Base-by-base conservation (phyloP, 1,140 invertebrate species). In the Drosophila repletoides region DNA sequence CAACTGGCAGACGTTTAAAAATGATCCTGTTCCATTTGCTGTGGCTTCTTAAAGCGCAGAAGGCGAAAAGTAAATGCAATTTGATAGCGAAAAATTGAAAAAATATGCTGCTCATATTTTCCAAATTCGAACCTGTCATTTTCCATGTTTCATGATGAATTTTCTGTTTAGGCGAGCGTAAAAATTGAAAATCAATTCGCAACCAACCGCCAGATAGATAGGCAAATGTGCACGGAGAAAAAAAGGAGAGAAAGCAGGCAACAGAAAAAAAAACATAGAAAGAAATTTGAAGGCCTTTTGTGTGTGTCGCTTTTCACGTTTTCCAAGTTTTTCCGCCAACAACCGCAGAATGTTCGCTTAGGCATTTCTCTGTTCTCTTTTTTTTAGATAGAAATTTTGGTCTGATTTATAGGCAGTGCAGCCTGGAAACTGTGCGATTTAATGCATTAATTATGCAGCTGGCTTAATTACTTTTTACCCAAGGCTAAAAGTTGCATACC, bases 101-200 rank as follows among this genome's bases (percentile, higher is more conserved):
- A 43, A 52, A 52, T 43, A n/a, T 52, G 36, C n/a, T 38, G 0
- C 9, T 34, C 21, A 9, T n/a, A n/a, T 56, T 40, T 33, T 12
- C 15, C 29, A 36, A 43, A 24, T 28, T 51, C 24, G 21, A 59
- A 60, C 38, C 46, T 67, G 56, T 59, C 53, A 59, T 41, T 6
- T 56, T 34, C 34, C 53, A 55, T 28, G 52, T 40, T 33, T 22
- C 38, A 52, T 41, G 49, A 68, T 56, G 33, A 46, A 79, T 80
- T 79, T 79, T 79, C 76, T 51, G 76, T 80, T 80, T 80, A 75
- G 71, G 76, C 71, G 52, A 79, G 75, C 75, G 52, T 80, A 79
- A 79, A 80, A 80, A 79, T 79, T 73, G 76, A 70, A 79, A 79
- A 79, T 79, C 75, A 79, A 79, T 79, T 74, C 49, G 19, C 15